Evolutionary conservation across 2,113 vertebrate species (phyloP).

Genomic region (Origma solitaria): DNA sequence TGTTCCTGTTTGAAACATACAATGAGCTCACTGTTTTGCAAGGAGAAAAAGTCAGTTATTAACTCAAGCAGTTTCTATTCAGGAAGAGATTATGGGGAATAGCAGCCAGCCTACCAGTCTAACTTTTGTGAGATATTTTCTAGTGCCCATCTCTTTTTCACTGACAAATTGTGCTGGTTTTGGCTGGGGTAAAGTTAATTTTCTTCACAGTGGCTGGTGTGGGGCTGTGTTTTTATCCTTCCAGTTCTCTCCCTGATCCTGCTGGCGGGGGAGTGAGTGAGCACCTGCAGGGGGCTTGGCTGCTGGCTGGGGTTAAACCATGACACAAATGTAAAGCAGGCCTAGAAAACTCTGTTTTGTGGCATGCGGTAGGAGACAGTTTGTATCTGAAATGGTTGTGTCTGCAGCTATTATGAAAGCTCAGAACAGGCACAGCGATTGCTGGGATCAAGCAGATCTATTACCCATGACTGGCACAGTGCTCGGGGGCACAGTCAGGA

Average conservation of each 20-base stretch:
- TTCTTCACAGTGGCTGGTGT: not conserved
- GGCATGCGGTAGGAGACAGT: not conserved
- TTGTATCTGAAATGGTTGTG: not conserved
- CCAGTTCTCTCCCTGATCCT: not conserved
- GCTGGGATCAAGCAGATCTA: not conserved
- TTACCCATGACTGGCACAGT: not conserved
- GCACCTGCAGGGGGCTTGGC: not conserved
- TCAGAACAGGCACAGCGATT: not conserved
- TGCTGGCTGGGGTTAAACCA: not conserved
- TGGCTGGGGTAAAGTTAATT: not conserved
- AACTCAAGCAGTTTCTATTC: not conserved
- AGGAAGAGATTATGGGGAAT: not conserved
- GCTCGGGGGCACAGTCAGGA: not conserved
- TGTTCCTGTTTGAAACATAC: not conserved
- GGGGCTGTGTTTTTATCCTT: not conserved
- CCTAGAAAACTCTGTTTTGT: not conserved
- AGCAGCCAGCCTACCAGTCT: not conserved
- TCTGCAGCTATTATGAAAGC: not conserved
- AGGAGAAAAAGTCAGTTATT: not conserved
- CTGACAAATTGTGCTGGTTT: not conserved
- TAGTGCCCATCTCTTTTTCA: not conserved
- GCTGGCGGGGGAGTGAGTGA: not conserved
- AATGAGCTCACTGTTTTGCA: slow-evolving; percentile 5
- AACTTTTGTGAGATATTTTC: not conserved
- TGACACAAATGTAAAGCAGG: not conserved